Conservation (phyloP, 2,113 vertebrate species). For the Xenopus tropicalis region UCB_Xtro_10.0 CM004447.2:153963001-153963500, state of each 20-base stretch:
- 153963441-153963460: slow-evolving; percentile 67
- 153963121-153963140: slow-evolving; percentile 47
- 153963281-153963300: slow-evolving; percentile 69
- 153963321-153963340: slow-evolving; percentile 68
- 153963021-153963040: slow-evolving; percentile 64
- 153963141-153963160: slow-evolving; percentile 19
- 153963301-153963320: slow-evolving; percentile 64
- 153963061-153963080: slow-evolving; percentile 59
- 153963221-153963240: not conserved
- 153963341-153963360: slow-evolving; percentile 81
- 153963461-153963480: slow-evolving; percentile 75
- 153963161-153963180: slow-evolving; percentile 53
- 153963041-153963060: slow-evolving; percentile 58
- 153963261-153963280: slow-evolving; percentile 62
- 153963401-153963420: slow-evolving; percentile 69
- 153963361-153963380: slow-evolving; percentile 71
- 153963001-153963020: slow-evolving; percentile 57
- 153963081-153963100: not conserved
- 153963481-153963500: slow-evolving; percentile 78
- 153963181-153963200: slow-evolving; percentile 43
- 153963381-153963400: slow-evolving; percentile 73
- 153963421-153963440: slow-evolving; percentile 59
- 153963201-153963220: slow-evolving; percentile 42
- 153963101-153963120: not conserved
- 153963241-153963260: slow-evolving; percentile 44